These are phyloP conservation scores for Mystacides longicornis DNA, from an alignment of 2,888 invertebrate species.

Conservation along the genomic window DNA sequence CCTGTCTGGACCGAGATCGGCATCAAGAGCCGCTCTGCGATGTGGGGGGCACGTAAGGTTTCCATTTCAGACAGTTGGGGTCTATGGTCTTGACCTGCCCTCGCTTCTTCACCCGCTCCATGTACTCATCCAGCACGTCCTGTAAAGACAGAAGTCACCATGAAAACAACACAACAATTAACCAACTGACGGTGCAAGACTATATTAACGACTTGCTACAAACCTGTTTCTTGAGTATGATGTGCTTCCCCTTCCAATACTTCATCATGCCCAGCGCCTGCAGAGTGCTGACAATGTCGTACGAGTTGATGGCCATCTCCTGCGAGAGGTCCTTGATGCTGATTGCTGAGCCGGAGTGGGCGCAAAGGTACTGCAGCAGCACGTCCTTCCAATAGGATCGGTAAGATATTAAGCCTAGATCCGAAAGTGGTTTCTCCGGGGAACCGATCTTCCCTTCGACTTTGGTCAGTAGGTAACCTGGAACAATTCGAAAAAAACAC, in stretches of 20 bases:
- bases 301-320: conserved; percentile 93
- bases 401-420: conserved; percentile 94
- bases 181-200: too few relatives aligned
- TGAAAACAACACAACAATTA: not conserved
- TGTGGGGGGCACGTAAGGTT: conserved; percentile 62
- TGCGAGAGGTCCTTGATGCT: conserved; percentile 82
- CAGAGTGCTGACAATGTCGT: conserved; percentile 95
- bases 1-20: conserved; percentile 32
- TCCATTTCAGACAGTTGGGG: conserved; percentile 81
- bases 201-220: conserved; percentile 24
- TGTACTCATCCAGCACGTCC: conserved; percentile 91
- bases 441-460: conserved; percentile 98
- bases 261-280: conserved; percentile 97
- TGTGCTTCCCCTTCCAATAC: conserved; percentile 98
- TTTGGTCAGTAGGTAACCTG: conserved; percentile 93
- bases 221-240: conserved; percentile 89
- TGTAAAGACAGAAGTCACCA: conserved; percentile 33
- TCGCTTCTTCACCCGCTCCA: conserved; percentile 70
- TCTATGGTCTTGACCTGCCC: conserved; percentile 85
- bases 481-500: too few relatives aligned
- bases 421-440: conserved; percentile 96
- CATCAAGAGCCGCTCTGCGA: conserved; percentile 33
- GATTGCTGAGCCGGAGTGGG: conserved; percentile 79
- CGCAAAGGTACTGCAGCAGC: conserved; percentile 82
- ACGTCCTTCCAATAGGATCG: conserved; percentile 99